phyloP scores from a whole-genome alignment of 2,797 vertebrate species.

The Tragopan temminckii region DNA sequence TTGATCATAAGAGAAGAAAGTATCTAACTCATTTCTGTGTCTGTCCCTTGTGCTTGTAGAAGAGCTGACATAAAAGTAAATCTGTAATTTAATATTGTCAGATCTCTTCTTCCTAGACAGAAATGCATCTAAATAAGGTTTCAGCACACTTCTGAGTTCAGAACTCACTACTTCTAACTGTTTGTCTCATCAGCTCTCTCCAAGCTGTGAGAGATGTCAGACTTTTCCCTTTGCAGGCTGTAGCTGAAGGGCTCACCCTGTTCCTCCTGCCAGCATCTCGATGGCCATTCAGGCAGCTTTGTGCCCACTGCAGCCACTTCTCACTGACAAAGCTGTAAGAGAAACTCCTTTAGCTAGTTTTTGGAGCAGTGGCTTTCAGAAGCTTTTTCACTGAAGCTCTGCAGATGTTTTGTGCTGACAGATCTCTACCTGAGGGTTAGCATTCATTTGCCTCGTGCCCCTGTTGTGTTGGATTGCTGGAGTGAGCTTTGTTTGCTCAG shows the following conservation, averaged over 20 bases:
- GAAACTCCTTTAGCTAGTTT: background rate
- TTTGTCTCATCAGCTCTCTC: background rate
- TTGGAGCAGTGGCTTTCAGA: background rate
- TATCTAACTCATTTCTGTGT: background rate
- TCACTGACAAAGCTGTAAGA: background rate
- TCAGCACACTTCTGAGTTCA: background rate
- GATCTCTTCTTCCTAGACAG: background rate
- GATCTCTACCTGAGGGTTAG: background rate
- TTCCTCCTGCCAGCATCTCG: background rate
- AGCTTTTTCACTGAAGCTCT: background rate
- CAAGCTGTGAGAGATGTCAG: background rate
- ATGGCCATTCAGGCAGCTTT: background rate
- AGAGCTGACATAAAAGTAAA: conserved; percentile 18
- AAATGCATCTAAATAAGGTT: conserved; percentile 30
- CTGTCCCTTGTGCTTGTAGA: background rate
- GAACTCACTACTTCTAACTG: background rate
- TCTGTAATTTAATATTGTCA: conserved; percentile 5
- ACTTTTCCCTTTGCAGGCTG: background rate
- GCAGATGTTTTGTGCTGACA: background rate
- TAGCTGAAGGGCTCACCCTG: background rate
- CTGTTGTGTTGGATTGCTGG: background rate
- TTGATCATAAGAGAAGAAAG: background rate
- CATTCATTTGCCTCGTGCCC: background rate
- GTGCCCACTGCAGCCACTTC: background rate
- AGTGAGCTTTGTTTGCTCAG: background rate